phyloP scores from a whole-genome alignment of 2,113 vertebrate species.

The Lamprologus speciosus region DNA sequence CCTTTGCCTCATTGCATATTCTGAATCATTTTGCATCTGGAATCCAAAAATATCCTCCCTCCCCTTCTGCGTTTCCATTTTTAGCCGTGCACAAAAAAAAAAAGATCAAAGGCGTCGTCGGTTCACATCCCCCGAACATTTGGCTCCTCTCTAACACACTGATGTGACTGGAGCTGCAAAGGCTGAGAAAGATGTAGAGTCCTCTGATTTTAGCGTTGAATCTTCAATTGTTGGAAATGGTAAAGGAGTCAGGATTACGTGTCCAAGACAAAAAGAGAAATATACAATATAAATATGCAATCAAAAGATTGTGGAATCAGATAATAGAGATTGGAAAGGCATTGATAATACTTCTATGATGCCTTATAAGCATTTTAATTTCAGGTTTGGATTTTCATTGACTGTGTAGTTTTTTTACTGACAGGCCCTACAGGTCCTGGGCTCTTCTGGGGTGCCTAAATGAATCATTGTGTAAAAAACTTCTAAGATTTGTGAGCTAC shows the following conservation, averaged over 20 bases:
- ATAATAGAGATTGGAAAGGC: neutral
- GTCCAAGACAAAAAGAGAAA: neutral
- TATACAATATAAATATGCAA: neutral
- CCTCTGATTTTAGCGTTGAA: neutral
- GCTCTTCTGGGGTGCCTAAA: neutral
- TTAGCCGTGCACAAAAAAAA: neutral
- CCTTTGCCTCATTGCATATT: slow-evolving; percentile 30
- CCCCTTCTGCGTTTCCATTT: slow-evolving; percentile 1
- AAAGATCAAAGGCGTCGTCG: slow-evolving; percentile 19
- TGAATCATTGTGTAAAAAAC: neutral
- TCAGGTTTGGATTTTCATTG: neutral
- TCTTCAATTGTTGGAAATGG: neutral
- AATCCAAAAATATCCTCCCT: slow-evolving; percentile 30
- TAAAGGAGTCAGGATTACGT: neutral
- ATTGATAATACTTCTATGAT: neutral
- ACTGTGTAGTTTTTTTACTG: neutral
- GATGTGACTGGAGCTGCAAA: neutral
- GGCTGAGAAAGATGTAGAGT: neutral
- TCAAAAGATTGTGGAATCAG: neutral
- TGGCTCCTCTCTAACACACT: neutral
- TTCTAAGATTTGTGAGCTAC: neutral
- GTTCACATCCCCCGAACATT: neutral
- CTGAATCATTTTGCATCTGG: slow-evolving; percentile 30
- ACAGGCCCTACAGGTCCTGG: neutral
- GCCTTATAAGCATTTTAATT: neutral